Percentiles rank a stretch among this genome's conserved stretches.
phyloP scores from a whole-genome alignment of 2,888 invertebrate species.

The Platycheirus rosarum region DNA sequence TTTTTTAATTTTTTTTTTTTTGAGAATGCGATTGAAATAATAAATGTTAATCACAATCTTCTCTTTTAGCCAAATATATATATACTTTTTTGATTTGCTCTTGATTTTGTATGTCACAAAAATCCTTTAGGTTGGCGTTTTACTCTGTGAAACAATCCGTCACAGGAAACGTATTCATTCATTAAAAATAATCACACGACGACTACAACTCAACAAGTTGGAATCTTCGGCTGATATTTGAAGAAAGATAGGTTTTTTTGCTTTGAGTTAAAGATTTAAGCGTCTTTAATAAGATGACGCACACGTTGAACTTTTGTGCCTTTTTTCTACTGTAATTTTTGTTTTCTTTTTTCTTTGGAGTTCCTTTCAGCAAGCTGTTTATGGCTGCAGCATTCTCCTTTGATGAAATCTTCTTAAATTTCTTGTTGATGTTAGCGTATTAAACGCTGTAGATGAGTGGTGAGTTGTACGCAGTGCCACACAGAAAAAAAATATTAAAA shows the following conservation, averaged over 20 bases:
- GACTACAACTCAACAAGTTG: constrained; percentile 72
- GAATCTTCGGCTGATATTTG: constrained; percentile 60
- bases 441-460: constrained; percentile 48
- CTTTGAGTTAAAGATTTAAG: constrained; percentile 23
- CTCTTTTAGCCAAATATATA: constrained; percentile 50
- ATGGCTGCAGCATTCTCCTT: constrained; percentile 55
- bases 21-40: constrained; percentile 64
- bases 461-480: constrained; percentile 65
- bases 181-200: constrained; percentile 68
- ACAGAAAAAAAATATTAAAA: constrained; percentile 44
- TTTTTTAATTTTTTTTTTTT: constrained; percentile 25
- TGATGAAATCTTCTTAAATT: constrained; percentile 28
- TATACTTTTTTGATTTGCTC: constrained; percentile 54
- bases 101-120: constrained; percentile 70
- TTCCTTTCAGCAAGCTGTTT: constrained; percentile 48
- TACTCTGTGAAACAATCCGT: constrained; percentile 69
- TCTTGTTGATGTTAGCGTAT: constrained; percentile 29
- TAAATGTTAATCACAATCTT: constrained; percentile 64
- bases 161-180: constrained; percentile 72
- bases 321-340: constrained; percentile 17
- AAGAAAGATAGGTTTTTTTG: constrained; percentile 48
- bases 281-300: constrained; percentile 58
- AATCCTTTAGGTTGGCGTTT: constrained; percentile 73
- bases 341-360: constrained; percentile 20
- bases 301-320: constrained; percentile 70